Evolutionary conservation across 2,797 vertebrate species (phyloP).

Genomic region (Heteromormyrus szaboi): DNA sequence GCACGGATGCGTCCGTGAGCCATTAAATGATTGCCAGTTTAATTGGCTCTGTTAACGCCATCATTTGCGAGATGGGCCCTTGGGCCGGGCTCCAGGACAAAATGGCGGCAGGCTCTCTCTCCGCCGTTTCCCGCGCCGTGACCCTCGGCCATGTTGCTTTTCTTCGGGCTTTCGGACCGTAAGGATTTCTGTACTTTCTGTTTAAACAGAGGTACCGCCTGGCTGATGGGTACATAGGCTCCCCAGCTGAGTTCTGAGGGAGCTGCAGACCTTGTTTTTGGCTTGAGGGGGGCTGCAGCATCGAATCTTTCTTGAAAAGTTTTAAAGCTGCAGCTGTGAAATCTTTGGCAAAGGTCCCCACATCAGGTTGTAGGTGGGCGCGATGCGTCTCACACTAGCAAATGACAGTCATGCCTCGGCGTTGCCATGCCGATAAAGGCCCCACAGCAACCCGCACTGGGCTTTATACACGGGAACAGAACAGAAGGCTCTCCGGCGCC

Average conservation of each 20-base stretch:
- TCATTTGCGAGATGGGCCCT: slow-evolving; percentile 47
- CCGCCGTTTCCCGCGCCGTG: not conserved
- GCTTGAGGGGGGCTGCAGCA: not conserved
- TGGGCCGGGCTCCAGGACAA: slow-evolving; percentile 41
- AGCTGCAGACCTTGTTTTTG: not conserved
- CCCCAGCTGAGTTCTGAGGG: not conserved
- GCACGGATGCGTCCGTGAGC: slow-evolving; percentile 40
- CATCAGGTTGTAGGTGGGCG: not conserved
- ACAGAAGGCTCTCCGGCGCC: not conserved
- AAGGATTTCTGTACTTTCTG: not conserved
- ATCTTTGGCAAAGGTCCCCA: not conserved
- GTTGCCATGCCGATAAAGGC: not conserved
- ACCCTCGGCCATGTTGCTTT: not conserved
- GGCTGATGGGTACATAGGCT: not conserved
- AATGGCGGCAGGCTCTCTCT: slow-evolving; percentile 30
- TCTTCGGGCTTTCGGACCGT: not conserved
- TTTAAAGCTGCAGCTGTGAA: not conserved
- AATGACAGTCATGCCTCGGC: not conserved
- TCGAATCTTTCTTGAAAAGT: not conserved
- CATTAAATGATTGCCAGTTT: slow-evolving; percentile 50
- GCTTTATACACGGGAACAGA: not conserved
- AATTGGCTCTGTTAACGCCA: slow-evolving; percentile 53
- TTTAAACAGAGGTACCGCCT: not conserved
- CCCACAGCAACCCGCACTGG: not conserved
- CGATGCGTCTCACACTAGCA: not conserved